phyloP scores from a whole-genome alignment of 2,113 vertebrate species.

The Zosterops japonicus region DNA sequence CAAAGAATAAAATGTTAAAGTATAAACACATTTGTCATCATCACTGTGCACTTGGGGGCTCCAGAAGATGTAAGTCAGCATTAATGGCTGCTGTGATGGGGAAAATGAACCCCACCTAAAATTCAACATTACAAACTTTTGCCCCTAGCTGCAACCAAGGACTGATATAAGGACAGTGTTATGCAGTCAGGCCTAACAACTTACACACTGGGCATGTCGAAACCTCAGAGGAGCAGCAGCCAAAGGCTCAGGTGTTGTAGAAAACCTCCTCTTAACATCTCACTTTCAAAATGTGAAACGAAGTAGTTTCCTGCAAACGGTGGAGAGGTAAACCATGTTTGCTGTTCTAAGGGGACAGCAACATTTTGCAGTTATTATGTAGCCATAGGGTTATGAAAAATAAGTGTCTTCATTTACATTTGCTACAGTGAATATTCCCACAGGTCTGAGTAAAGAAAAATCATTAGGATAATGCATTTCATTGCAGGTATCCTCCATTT shows the following conservation, averaged over 20 bases:
- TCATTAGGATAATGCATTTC: background rate
- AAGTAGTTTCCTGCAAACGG: background rate
- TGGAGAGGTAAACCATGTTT: background rate
- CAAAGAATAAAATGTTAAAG: background rate
- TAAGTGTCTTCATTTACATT: background rate
- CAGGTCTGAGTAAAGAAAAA: background rate
- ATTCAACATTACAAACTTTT: background rate
- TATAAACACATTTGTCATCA: background rate
- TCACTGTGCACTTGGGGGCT: background rate
- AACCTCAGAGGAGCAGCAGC: background rate
- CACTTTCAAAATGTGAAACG: background rate
- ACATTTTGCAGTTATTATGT: background rate
- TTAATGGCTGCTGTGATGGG: background rate
- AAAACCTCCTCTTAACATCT: background rate
- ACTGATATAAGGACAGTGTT: background rate
- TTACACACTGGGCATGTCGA: background rate
- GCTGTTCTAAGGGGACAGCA: background rate
- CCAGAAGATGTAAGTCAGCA: background rate
- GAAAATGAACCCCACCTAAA: background rate
- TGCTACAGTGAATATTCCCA: background rate
- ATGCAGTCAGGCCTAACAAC: background rate
- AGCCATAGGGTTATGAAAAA: background rate
- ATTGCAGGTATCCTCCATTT: background rate
- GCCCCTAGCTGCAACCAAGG: background rate
- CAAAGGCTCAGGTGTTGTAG: background rate